Conservation (phyloP, 2,797 vertebrate species). For the Spheniscus humboldti region DNA sequence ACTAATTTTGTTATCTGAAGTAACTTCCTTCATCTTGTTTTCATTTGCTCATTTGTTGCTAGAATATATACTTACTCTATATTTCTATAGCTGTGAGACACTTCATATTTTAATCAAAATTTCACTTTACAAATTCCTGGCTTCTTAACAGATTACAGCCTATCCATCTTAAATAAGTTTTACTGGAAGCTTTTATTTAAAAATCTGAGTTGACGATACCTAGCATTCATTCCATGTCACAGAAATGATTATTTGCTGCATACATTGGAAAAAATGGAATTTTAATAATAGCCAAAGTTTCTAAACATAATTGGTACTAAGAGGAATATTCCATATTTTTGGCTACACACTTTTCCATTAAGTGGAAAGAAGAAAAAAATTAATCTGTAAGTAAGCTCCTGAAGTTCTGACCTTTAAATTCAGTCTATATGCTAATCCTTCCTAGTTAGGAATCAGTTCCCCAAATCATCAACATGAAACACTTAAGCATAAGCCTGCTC, state of each 20-base stretch:
- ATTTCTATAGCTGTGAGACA: not conserved
- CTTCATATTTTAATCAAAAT: not conserved
- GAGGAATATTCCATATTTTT: not conserved
- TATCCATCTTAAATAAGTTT: not conserved
- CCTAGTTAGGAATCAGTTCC: not conserved
- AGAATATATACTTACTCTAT: not conserved
- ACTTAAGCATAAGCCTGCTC: not conserved
- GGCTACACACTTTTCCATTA: not conserved
- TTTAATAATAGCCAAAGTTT: not conserved
- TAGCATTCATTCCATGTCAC: not conserved
- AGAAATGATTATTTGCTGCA: not conserved
- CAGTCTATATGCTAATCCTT: slow-evolving; percentile 39
- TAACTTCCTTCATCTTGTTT: not conserved
- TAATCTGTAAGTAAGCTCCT: not conserved
- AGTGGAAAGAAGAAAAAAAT: not conserved
- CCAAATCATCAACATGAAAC: slow-evolving; percentile 14
- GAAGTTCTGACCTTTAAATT: slow-evolving; percentile 53
- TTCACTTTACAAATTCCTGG: not conserved
- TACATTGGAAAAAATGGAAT: not conserved
- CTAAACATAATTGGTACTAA: not conserved
- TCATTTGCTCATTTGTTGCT: not conserved
- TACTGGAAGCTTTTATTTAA: not conserved
- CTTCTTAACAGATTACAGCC: not conserved
- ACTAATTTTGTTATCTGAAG: not conserved
- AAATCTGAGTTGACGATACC: not conserved